phyloP scores from a whole-genome alignment of 2,888 invertebrate genomes.

The Chymomyza fuscimana region DNA sequence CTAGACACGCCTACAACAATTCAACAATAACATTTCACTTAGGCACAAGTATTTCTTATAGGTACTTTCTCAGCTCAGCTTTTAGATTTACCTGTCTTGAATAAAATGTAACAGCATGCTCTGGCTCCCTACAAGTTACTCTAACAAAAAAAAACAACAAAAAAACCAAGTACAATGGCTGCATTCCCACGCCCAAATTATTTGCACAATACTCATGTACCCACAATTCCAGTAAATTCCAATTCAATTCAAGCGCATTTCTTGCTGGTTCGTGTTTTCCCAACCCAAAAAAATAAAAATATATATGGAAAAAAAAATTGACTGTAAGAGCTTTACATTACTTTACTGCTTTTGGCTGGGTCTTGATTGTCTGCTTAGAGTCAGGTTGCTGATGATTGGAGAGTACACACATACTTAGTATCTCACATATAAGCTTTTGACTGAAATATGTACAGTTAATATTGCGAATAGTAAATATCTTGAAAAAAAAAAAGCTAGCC shows the following conservation, averaged over 20 bases:
- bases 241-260: slow-evolving; percentile 54
- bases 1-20: slow-evolving; percentile 29
- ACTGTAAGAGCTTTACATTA: slow-evolving; percentile 22
- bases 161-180: slow-evolving; percentile 34
- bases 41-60: background rate
- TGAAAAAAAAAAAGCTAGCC: slow-evolving; percentile 13
- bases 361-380: slow-evolving; percentile 5
- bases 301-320: background rate
- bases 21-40: background rate
- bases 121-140: background rate
- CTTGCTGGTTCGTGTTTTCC: slow-evolving; percentile 63
- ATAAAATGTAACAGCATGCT: slow-evolving; percentile 33
- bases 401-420: background rate
- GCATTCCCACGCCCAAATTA: slow-evolving; percentile 63
- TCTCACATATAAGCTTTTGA: slow-evolving; percentile 23
- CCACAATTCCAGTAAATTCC: slow-evolving; percentile 55
- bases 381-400: background rate
- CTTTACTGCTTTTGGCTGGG: slow-evolving; percentile 19
- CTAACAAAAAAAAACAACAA: background rate
- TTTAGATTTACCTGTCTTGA: slow-evolving; percentile 41
- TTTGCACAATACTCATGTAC: slow-evolving; percentile 44
- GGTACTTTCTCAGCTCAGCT: background rate
- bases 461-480: slow-evolving; percentile 50
- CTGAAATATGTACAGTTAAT: slow-evolving; percentile 47
- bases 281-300: slow-evolving; percentile 53